Evolutionary conservation across 2,113 vertebrate genomes (phyloP), one percentile per base, ranked within the genome.

Genomic region (Salvator merianae): DNA sequence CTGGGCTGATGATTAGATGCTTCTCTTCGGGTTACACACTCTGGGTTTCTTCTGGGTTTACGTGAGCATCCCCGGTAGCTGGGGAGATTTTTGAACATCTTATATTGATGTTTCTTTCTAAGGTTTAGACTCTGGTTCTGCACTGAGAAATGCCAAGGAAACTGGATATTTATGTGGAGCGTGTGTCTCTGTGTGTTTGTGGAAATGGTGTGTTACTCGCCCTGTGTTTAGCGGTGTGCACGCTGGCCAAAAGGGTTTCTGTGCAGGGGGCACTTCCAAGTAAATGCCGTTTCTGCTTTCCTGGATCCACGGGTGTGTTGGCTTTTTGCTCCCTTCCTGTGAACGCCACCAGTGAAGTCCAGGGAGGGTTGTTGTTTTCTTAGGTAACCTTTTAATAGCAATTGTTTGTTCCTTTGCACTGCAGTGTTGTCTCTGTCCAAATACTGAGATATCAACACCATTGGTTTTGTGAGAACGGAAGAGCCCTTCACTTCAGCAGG

Each of bases 81-180:
- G 83, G 24, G 83, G 77, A 89, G 86, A 90, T 88, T 83, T 92
- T 90, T 83, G 47, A 83, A 86, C 55, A 68, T 90, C 88, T 93
- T 85, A 90, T 94, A 91, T 94, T 94, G 86, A 59, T 59, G 55
- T 73, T 59, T 30, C 77, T 70, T 92, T 92, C 79, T 83, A 86
- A 77, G 75, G 87, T 93, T 93, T 92, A 91, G 91, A 90, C 92
- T 95, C 92, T 95, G 91, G 92, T 91, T 95, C 94, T 95, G 93
- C 95, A 96, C 94, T 96, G 94, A 95, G 91, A 94, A 95, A 96
- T 94, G 92, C 94, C 95, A 95, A 92, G 92, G 92, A 93, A 96
- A 95, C 94, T 96, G 95, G 94, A 95, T 95, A 94, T 94, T 93
- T 94, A 91, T 93, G 92, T 94, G 70, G 55, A 8, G 91, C 90